Percentiles rank a stretch among this genome's conserved stretches.
Evolutionary conservation across 2,888 invertebrate species (phyloP).

Genomic region (Anagyrus pseudococci): DNA sequence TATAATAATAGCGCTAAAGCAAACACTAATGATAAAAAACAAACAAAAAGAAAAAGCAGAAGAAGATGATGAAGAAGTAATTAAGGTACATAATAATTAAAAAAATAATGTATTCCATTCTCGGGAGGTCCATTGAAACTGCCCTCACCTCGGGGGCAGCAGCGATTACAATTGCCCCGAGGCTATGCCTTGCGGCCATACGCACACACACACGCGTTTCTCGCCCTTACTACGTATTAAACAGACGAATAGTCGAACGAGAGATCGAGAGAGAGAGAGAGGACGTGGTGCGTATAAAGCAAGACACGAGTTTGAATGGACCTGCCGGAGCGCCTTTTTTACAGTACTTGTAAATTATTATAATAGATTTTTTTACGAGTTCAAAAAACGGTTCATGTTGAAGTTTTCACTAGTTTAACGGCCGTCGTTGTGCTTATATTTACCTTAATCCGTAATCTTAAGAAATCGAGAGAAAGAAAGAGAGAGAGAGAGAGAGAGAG

Average conservation of each 20-base stretch:
- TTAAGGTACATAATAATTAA: conserved; percentile 4
- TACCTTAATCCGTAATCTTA: conserved; percentile 9
- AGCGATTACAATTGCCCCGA: no score
- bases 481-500: no score
- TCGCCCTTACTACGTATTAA: no score
- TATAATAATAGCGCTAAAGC: not conserved
- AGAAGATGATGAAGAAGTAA: no score
- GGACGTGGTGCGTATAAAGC: not conserved
- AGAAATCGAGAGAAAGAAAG: no score
- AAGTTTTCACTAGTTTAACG: conserved; percentile 36
- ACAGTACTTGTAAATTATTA: conserved; percentile 37
- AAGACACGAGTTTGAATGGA: conserved; percentile 16
- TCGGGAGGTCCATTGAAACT: conserved; percentile 26
- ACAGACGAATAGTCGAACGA: no score
- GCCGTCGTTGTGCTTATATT: conserved; percentile 25
- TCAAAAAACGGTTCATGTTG: conserved; percentile 28
- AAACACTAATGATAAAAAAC: not conserved
- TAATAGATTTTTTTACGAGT: conserved; percentile 37
- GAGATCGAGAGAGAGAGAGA: not conserved
- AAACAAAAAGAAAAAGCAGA: conserved; percentile 3
- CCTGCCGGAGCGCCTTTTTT: conserved; percentile 31
- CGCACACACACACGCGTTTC: no score
- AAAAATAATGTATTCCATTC: conserved; percentile 28
- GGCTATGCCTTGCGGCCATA: no score
- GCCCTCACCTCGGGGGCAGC: not conserved